phyloP scores from a whole-genome alignment of 2,113 vertebrate species.

The Planiliza haematocheilus region DNA sequence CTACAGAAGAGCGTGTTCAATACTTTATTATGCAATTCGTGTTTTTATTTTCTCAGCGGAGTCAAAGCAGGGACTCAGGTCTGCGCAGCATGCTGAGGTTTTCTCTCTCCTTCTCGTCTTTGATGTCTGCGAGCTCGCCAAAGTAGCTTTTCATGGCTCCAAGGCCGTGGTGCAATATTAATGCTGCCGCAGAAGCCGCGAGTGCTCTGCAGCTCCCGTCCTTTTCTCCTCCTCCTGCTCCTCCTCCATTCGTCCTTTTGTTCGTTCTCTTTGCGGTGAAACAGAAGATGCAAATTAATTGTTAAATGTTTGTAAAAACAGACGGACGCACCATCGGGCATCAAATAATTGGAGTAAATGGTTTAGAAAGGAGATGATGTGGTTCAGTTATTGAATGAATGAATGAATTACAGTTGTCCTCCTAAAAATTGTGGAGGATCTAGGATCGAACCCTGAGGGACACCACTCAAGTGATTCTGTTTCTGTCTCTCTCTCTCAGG shows the following conservation, averaged over 20 bases:
- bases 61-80: conserved; percentile 34
- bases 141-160: conserved; percentile 68
- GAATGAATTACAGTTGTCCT: no score
- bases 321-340: no score
- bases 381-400: not conserved
- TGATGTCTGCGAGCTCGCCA: conserved; percentile 54
- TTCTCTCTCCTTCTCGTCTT: conserved; percentile 40
- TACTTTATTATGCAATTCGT: not conserved
- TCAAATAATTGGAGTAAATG: not conserved
- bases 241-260: not conserved
- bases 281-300: no score
- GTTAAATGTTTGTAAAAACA: no score
- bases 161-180: conserved; percentile 76
- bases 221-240: conserved; percentile 9
- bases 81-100: conserved; percentile 32
- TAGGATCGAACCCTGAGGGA: not conserved
- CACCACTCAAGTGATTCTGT: not conserved
- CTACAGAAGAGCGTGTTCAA: not conserved
- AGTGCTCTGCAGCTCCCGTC: conserved; percentile 47
- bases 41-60: conserved; percentile 20
- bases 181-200: conserved; percentile 67
- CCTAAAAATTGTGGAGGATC: not conserved
- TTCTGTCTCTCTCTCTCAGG: conserved; percentile 80
- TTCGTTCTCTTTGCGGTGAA: conserved; percentile 3
- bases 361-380: not conserved